Conservation (phyloP, 2,797 vertebrate species). For the Rallus crepitans region DNA sequence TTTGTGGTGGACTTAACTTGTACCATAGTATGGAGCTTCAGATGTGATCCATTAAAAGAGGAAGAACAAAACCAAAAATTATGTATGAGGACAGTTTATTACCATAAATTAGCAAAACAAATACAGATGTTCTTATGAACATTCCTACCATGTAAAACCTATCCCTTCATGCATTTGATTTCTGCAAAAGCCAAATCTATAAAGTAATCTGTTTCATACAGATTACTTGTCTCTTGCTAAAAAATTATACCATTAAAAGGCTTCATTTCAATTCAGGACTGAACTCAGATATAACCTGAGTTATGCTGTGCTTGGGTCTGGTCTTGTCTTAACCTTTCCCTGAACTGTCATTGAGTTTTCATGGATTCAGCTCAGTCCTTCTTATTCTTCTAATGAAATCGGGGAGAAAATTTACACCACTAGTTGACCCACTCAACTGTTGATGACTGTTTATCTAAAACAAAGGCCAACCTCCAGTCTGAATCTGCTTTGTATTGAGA, state of each 20-base stretch:
- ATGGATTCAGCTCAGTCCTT: not conserved
- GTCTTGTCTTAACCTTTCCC: not conserved
- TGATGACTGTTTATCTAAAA: not conserved
- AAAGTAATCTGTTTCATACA: not conserved
- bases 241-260: not conserved
- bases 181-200: not conserved
- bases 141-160: not conserved
- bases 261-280: fast-evolving
- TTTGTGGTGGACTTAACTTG: not conserved
- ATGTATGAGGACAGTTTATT: not conserved
- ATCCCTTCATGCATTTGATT: not conserved
- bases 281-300: not conserved
- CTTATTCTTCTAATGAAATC: not conserved
- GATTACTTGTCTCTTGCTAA: not conserved
- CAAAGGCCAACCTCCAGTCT: not conserved
- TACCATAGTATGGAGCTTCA: not conserved
- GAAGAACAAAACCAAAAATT: not conserved
- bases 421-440: not conserved
- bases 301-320: not conserved
- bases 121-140: not conserved
- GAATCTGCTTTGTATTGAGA: not conserved
- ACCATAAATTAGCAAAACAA: not conserved
- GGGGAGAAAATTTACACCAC: not conserved
- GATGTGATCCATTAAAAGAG: not conserved
- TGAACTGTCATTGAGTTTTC: not conserved